Base-by-base conservation (phyloP, 2,797 vertebrate species). In the Lates japonicus region DNA sequence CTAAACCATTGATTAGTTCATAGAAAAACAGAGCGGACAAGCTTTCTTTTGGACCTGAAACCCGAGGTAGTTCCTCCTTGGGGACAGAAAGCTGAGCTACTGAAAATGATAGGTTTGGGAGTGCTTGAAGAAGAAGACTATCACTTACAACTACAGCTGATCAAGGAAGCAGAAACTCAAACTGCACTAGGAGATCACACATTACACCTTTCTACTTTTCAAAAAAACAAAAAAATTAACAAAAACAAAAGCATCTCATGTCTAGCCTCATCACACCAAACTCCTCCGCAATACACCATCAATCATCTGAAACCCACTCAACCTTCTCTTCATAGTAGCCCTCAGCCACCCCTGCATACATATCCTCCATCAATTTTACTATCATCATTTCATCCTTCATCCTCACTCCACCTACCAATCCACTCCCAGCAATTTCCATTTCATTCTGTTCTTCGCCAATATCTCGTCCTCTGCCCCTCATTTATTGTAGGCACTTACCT, bases 361-460 rank as follows among this genome's bases (percentile, higher is more conserved):
- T 37, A 69, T 44, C 42, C 29, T 44, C 33, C 52, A 61, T 71
- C 77, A 37, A 7, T 25, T 63, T 1, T 33, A 13, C 0, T 7
- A 33, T 54, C 54, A 54, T 60, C 46, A 49, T 0, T 12, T 14
- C 49, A 65, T 39, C 42, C 46, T 8, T 57, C 49, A 5, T n/a
- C 6, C 39, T 31, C 1, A 14, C 70, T 57, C 59, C 35, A 41
- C 52, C 70, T 29, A 74, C n/a, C 59, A 39, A 63, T 62, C 69
- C 12, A 72, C 66, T n/a, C 5, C n/a, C 52, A 55, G 78, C 51
- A 82, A 60, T 65, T 71, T 67, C 46, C 22, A 46, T 78, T 76
- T 87, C 74, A 76, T 63, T 77, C 41, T 20, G 29, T 48, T 39
- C 46, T 41, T 42, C 29, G 55, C 41, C 33, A n/a, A n/a, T n/a